Evolutionary conservation across 2,113 vertebrate genomes (phyloP).

Genomic region (Actenoides lindsayi): DNA sequence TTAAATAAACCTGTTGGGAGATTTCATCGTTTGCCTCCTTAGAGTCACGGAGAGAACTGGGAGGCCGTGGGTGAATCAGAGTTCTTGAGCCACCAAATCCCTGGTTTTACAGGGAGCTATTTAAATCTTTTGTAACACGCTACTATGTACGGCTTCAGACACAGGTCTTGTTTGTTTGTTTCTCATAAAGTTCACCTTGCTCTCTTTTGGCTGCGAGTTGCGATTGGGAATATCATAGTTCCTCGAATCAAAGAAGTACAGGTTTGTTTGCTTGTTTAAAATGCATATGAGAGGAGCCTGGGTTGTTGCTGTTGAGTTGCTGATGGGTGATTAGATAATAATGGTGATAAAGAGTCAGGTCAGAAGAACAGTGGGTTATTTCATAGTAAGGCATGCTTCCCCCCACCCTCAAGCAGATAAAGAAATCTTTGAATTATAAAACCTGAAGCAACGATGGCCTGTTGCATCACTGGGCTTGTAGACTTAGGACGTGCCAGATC

Average conservation of each 20-base stretch:
- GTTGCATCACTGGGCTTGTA: background rate
- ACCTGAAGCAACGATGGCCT: background rate
- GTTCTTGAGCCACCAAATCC: background rate
- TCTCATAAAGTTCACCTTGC: background rate
- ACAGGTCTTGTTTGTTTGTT: background rate
- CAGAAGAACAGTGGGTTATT: background rate
- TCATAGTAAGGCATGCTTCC: background rate
- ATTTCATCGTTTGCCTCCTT: background rate
- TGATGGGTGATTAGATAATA: background rate
- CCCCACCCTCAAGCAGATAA: background rate
- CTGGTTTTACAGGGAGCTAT: background rate
- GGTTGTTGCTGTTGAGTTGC: background rate
- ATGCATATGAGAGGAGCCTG: background rate
- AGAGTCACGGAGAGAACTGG: background rate
- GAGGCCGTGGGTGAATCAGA: background rate
- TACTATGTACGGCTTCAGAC: background rate
- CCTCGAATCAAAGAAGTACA: background rate
- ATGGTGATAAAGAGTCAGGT: background rate
- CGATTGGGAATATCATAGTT: background rate
- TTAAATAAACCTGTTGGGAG: constrained; percentile 6
- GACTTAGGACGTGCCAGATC: background rate
- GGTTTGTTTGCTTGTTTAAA: background rate
- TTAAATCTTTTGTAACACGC: background rate
- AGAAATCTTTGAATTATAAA: background rate
- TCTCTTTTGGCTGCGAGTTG: background rate